Percentiles rank a stretch among this genome's conserved stretches.
These are phyloP conservation scores for Cladopsammia gracilis DNA, from an alignment of 64 coral and sea anemone species.

Conservation along the genomic window DNA sequence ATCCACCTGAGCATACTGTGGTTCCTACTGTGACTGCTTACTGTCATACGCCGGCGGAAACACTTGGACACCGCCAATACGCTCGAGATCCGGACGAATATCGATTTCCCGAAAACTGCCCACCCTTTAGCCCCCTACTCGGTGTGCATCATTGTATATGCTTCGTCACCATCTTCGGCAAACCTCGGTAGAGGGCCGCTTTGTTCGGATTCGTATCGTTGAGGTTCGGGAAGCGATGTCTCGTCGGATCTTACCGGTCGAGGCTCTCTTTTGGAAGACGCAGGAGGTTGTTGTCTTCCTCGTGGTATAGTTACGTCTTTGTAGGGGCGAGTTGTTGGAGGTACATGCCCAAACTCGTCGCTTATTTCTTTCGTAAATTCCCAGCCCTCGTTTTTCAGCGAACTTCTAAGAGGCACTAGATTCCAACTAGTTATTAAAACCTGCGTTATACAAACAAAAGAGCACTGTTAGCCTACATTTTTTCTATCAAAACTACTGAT, in stretches of 20 bases:
- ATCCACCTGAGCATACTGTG: conserved; percentile 77
- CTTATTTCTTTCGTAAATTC: conserved; percentile 90
- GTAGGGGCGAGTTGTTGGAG: too few relatives aligned
- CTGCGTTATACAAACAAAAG: conserved; percentile 20
- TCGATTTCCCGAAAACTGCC: conserved; percentile 70
- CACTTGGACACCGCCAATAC: background rate
- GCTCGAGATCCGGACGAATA: background rate
- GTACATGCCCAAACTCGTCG: too few relatives aligned
- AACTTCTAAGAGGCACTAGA: conserved; percentile 75
- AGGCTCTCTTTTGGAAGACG: too few relatives aligned
- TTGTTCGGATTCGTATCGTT: conserved; percentile 15
- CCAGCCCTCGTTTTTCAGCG: conserved; percentile 93
- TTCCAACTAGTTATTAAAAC: conserved; percentile 95
- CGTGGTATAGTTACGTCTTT: too few relatives aligned
- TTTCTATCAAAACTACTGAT: too few relatives aligned
- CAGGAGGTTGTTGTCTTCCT: too few relatives aligned
- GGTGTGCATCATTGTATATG: too few relatives aligned
- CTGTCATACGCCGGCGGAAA: conserved; percentile 74
- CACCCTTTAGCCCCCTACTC: too few relatives aligned
- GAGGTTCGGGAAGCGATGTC: too few relatives aligned
- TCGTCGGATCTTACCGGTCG: conserved; percentile 84
- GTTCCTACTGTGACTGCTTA: conserved; percentile 43
- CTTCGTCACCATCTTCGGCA: too few relatives aligned
- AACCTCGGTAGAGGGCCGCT: conserved; percentile 22
- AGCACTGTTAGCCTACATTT: too few relatives aligned